Conservation (phyloP, 2,797 vertebrate species). For the Sebastes oblongus region DNA sequence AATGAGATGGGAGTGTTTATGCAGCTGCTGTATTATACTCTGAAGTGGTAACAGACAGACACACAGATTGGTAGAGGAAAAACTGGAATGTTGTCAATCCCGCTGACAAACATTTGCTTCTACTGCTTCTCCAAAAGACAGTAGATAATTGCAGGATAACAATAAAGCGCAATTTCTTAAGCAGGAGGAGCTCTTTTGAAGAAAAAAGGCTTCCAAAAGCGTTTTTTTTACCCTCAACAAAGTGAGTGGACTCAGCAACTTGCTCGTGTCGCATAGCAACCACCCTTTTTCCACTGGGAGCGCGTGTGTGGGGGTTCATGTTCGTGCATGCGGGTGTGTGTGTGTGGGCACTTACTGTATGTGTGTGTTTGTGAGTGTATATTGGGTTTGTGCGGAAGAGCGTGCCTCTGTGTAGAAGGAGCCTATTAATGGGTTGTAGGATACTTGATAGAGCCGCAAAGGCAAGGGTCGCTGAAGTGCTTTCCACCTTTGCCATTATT, state of each 20-base stretch:
- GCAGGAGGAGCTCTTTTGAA: constrained; percentile 1
- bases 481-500: constrained; percentile 10
- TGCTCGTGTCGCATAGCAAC: constrained; percentile 80
- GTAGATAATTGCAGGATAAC: not conserved
- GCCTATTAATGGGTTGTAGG: constrained; percentile 38
- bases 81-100: not conserved
- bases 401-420: constrained; percentile 27
- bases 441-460: constrained; percentile 17
- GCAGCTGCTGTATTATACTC: constrained; percentile 8
- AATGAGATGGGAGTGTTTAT: constrained; percentile 46
- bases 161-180: constrained; percentile 10
- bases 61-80: not conserved
- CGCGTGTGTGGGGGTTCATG: constrained; percentile 6
- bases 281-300: constrained; percentile 41
- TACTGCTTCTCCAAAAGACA: not conserved
- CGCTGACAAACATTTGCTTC: constrained; percentile 15
- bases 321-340: constrained; percentile 11
- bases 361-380: not conserved
- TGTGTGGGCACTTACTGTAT: not conserved
- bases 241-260: constrained; percentile 57
- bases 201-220: constrained; percentile 11
- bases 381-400: constrained; percentile 18
- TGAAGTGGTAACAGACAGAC: not conserved
- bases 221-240: constrained; percentile 25
- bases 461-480: constrained; percentile 4